Evolutionary conservation across 2,797 vertebrate genomes (phyloP), one percentile per base, ranked within the genome.

Genomic region (Dendrocincla fuliginosa): DNA sequence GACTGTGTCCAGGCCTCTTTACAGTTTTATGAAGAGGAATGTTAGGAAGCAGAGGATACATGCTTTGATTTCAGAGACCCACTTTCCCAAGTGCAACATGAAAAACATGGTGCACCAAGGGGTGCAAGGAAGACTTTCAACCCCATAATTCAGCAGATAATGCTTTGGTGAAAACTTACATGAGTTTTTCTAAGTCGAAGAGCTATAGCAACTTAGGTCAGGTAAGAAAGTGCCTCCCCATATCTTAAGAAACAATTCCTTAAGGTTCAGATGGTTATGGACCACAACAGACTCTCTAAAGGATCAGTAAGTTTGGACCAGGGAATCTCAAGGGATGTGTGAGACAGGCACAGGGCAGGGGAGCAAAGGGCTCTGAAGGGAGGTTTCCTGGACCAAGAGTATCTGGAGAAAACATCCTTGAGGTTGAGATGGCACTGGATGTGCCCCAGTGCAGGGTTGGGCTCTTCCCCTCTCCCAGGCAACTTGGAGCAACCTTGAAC

Each of bases 301-400:
- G 25, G 13, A 60, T 35, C 44, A 84, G 4, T 79, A 89, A 60
- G 55, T 75, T 44, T 94, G 68, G 49, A 89, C 94, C 17, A 50
- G 67, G 77, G 47, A 46, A 75, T 95, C 92, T 92, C 89, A 91
- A 88, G 91, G 88, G 94, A 96, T 52, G 42, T 81, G 78, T 90
- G 73, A 73, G 87, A 67, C 79, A 68, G 12, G 89, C n/a, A 69
- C 79, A 68, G 13, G 89, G n/a, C 27, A 44, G 32, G 63, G 87
- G 4, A 93, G 63, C 11, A 50, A 57, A 61, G 50, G 71, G 13
- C 30, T 41, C 82, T 69, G 32, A 69, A 56, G n/a, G 16, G 27
- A 68, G 24, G 10, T 35, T 69, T 89, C 42, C 17, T 63, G 23
- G 24, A 85, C 20, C 9, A 32, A 35, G 18, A 67, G 4, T 23